Conservation (phyloP, 2,113 vertebrate genomes). For the Himantopus leucocephalus region DNA sequence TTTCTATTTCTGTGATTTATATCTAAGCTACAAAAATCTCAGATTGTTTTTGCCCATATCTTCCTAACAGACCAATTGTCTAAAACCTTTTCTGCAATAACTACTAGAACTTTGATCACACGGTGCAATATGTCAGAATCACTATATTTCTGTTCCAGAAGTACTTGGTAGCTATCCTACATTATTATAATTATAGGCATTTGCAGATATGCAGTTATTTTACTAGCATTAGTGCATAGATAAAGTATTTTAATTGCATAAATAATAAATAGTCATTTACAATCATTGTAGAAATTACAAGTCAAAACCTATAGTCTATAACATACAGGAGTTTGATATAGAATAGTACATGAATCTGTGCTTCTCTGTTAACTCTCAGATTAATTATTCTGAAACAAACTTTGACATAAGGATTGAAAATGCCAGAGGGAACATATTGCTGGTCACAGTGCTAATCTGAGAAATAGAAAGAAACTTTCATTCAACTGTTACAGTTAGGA, state of each 20-base stretch:
- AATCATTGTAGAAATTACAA: neutral
- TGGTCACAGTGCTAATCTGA: neutral
- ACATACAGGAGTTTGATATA: neutral
- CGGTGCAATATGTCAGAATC: neutral
- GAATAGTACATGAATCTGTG: neutral
- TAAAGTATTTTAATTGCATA: neutral
- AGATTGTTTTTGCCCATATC: neutral
- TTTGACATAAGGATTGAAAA: neutral
- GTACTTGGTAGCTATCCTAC: neutral
- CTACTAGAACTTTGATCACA: neutral
- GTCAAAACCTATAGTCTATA: neutral
- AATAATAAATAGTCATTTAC: neutral
- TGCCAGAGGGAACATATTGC: neutral
- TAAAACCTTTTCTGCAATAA: neutral
- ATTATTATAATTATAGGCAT: neutral
- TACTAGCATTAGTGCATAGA: neutral
- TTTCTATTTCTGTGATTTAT: neutral
- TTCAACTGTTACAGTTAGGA: neutral
- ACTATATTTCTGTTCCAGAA: neutral
- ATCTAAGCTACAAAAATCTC: neutral
- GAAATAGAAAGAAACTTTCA: neutral
- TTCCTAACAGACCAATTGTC: neutral
- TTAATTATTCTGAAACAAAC: neutral
- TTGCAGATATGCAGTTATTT: neutral
- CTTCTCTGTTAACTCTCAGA: neutral